Base-by-base conservation (phyloP, 2,888 invertebrate genomes). In the Cataglyphis albicans region DNA sequence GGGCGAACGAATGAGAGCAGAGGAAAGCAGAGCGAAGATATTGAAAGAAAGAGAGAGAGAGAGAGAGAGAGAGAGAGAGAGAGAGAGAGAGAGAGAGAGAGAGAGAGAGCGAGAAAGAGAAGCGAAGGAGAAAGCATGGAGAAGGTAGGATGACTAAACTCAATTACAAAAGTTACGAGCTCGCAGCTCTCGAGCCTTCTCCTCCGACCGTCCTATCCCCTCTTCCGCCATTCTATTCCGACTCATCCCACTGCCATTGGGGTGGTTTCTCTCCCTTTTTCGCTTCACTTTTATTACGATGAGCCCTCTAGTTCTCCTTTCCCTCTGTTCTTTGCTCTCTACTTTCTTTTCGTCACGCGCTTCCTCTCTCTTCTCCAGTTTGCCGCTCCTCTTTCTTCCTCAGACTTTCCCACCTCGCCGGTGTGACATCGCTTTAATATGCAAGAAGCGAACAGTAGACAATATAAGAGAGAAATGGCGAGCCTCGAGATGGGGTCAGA, bases 151-250 rank as follows among this genome's bases (percentile, higher is more conserved):
- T 89, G 92, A 91, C 91, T 90, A 92, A 94, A 94, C 93, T 94
- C 93, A 93, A 94, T 94, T 94, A 93, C 93, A 92, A 93, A 94
- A 93, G 94, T 94, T 94, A 92, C 92, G 90, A 89, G 73, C 85
- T 89, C 80, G 70, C 84, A 81, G 81, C 84, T 90, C 85, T 86
- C 63, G 75, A 32, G 81, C 72, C 83, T 78, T 73, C 67, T 74
- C 64, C 74, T 21, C 81, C 65, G 38, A 18, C 83, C 73, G 76
- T 67, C 75, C 83, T 55, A 41, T 21, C 74, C 81, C 84, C 75
- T 52, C 75, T 68, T 61, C 74, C 75, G 29, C 82, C 64, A 70
- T 68, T 78, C 78, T 86, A 84, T 87, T 83, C 75, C 86, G 63
- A 82, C 70, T 59, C 68, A 64, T 61, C 35, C 21, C 65, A 73